phyloP scores from a whole-genome alignment of 2,888 invertebrate genomes.

The Dynastes hyllus region DNA sequence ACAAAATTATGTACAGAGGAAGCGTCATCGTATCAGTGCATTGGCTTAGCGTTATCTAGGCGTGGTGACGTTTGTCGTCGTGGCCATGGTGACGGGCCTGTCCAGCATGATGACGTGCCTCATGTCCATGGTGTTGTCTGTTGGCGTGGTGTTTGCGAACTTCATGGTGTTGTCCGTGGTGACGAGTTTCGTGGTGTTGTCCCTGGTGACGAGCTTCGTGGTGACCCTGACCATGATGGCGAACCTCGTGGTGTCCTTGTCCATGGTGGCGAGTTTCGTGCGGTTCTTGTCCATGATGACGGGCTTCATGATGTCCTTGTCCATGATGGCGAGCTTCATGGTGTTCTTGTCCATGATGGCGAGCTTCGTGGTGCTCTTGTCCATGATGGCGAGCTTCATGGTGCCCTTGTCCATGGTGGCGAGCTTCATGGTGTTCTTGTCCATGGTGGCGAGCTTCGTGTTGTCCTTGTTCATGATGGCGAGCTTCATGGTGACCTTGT shows the following conservation, averaged over 20 bases:
- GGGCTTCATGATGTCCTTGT: not conserved
- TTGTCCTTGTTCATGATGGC: not conserved
- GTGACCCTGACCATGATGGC: not conserved
- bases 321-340: slow-evolving; percentile 12
- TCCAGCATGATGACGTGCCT: slow-evolving; percentile 11
- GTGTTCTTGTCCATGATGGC: not conserved
- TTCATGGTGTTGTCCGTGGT: slow-evolving; percentile 24
- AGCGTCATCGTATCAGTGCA: not conserved
- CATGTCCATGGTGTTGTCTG: slow-evolving; percentile 20
- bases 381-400: not conserved
- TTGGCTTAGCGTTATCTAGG: not conserved
- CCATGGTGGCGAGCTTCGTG: not conserved
- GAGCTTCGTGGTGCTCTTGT: slow-evolving; percentile 12
- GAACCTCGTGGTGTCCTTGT: slow-evolving; percentile 4
- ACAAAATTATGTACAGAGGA: slow-evolving; percentile 2
- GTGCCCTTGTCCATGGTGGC: not conserved
- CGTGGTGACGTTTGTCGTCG: slow-evolving; percentile 7
- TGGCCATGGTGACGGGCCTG: slow-evolving; percentile 21
- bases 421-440: not conserved
- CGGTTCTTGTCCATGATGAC: not conserved
- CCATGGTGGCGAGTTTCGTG: slow-evolving; percentile 9
- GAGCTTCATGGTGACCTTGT: not conserved
- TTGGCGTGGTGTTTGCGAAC: slow-evolving; percentile 10
- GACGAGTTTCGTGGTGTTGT: slow-evolving; percentile 24
- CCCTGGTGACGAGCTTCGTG: slow-evolving; percentile 8